These are phyloP conservation scores for Brachirus orientalis DNA, from an alignment of 2,113 vertebrate genomes.

Conservation along the genomic window DNA sequence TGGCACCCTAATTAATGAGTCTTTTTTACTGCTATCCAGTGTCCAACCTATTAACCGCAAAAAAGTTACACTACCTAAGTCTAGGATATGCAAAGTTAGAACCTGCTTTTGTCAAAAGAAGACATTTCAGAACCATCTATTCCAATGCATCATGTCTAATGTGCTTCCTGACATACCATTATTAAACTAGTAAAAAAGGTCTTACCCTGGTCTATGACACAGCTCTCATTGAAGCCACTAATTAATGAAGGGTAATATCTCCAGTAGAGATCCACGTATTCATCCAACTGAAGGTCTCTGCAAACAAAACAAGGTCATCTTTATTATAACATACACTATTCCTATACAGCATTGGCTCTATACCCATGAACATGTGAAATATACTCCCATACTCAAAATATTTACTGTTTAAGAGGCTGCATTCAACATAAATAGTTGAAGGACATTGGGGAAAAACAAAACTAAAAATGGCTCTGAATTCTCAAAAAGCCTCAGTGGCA, in stretches of 20 bases:
- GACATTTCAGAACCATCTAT: background rate
- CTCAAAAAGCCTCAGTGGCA: slow-evolving; percentile 37
- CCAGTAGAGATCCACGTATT: slow-evolving; percentile 95
- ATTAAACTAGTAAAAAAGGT: slow-evolving; percentile 14
- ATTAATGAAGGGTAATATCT: slow-evolving; percentile 93
- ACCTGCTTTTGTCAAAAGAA: background rate
- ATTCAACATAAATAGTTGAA: background rate
- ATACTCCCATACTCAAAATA: background rate
- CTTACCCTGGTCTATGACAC: slow-evolving; percentile 90
- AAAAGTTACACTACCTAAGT: no score
- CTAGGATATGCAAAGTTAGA: no score
- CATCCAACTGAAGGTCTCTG: slow-evolving; percentile 92
- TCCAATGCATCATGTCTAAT: slow-evolving; percentile 16
- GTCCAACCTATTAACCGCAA: no score
- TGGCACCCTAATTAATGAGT: no score
- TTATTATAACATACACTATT: slow-evolving; percentile 8
- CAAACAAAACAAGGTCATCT: slow-evolving; percentile 38
- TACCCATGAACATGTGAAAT: background rate
- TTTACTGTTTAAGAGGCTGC: background rate
- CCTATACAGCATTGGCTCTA: background rate
- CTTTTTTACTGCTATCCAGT: no score
- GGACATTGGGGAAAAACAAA: background rate
- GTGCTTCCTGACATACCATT: slow-evolving; percentile 46
- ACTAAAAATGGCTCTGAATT: slow-evolving; percentile 24
- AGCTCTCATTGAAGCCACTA: slow-evolving; percentile 86